These are phyloP conservation scores for Bujurquina vittata DNA, from an alignment of 2,113 vertebrate species.

Conservation along the genomic window DNA sequence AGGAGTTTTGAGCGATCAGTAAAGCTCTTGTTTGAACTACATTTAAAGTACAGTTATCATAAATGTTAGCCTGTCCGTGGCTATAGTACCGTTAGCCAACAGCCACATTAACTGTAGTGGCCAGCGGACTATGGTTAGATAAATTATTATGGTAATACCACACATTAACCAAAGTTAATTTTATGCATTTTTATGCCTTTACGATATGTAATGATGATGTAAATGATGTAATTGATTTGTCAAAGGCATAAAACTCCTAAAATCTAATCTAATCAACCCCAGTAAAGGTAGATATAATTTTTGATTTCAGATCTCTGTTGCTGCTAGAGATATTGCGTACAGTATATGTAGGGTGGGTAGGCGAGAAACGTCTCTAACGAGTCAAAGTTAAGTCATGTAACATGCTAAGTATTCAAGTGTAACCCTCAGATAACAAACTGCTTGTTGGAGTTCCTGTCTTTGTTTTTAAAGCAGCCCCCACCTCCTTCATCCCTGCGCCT, in stretches of 20 bases:
- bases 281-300: background rate
- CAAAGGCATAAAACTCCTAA: no score
- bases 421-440: background rate
- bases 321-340: background rate
- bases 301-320: background rate
- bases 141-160: no score
- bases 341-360: background rate
- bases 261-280: background rate
- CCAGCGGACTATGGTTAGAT: no score
- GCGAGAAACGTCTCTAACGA: background rate
- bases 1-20: no score
- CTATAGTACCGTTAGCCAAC: no score
- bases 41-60: background rate
- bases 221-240: no score
- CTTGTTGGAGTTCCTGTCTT: background rate
- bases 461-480: background rate
- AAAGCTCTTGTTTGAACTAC: no score
- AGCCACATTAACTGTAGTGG: no score
- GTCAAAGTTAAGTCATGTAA: background rate
- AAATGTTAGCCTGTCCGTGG: background rate
- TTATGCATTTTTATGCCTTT: no score
- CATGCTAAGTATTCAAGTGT: background rate
- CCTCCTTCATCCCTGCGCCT: constrained; percentile 29
- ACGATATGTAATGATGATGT: no score
- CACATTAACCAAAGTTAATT: no score